Evolutionary conservation across 1,140 invertebrate species (phyloP), one percentile per base, ranked within the genome.

Genomic region (Drosophila dunni): DNA sequence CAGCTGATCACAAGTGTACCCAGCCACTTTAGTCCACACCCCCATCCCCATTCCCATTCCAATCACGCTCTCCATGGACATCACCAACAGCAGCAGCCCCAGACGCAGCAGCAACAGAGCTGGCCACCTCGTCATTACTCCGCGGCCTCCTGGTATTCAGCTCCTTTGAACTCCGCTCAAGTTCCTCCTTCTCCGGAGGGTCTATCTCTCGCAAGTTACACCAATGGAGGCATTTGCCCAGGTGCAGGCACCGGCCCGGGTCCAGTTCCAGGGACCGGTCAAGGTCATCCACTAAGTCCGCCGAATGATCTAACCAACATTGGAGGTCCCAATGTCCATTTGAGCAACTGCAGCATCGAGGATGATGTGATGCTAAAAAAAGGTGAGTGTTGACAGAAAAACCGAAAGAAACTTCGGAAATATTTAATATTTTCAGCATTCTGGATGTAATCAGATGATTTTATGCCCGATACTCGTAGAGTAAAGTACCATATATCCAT

Each of bases 331-430:
- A 44, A 33, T 34, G 57, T 20, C 10, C 72, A 75, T 38, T 36
- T 79, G 36, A 53, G 40, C n/a, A 86, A 50, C 24, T 84, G 78
- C 20, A 71, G 62, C 10, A 45, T 50, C 7, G 36, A 76, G 10
- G 90, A 91, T 1, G 88, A 92, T 33, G 68, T 90, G 20, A 45
- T 77, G 34, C 65, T 90, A 8, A 91, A 92, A 64, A 92, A 92
- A 67, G 91, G 91, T 91, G 15, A 79, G 46, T 15, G 40, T 48
- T 17, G 7, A 24, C 0, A 48, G 0, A 48, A 20, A 48, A 48
- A 1, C 1, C 0, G 24, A 29, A 6, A 29, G 24, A 29, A 29
- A 29, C 24, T 29, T 3, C 4, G 24, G 5, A 29, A 29, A 29
- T 29, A 2, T 2, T 29, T 29, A 29, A 29, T 29, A 6, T 29